Evolutionary conservation across 2,888 invertebrate genomes (phyloP).

Genomic region (Drosophila imparisetae): DNA sequence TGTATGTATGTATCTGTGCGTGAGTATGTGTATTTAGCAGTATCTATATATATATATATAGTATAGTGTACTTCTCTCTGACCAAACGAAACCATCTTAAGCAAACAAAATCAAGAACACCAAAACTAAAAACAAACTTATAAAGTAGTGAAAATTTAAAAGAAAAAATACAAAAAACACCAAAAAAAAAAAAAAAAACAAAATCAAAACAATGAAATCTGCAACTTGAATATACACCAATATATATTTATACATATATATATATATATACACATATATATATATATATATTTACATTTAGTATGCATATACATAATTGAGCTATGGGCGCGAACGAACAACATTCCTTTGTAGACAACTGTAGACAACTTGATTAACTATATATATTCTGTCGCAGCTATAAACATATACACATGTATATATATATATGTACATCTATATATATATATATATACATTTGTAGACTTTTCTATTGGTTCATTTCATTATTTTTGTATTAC

Average conservation of each 20-base stretch:
- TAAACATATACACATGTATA: not conserved
- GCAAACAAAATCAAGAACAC: conserved; percentile 9
- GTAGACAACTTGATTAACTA: not conserved
- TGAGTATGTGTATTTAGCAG: conserved; percentile 2
- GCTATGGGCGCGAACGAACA: conserved; percentile 1
- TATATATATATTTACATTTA: conserved; percentile 3
- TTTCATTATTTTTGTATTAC: not conserved
- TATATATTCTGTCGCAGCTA: not conserved
- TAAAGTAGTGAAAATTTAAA: conserved; percentile 2
- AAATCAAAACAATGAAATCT: not conserved
- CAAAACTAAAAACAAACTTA: conserved; percentile 1
- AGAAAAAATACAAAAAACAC: not conserved
- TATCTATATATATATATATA: not conserved
- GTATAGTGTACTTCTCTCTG: conserved; percentile 27
- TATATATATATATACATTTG: not conserved
- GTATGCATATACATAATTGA: not conserved
- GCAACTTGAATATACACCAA: not conserved
- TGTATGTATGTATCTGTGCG: conserved; percentile 6
- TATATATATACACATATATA: not conserved
- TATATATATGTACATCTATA: not conserved
- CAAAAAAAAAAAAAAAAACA: not conserved
- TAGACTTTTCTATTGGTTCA: not conserved
- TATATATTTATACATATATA: not conserved
- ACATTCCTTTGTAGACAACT: conserved; percentile 17
- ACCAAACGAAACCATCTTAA: conserved; percentile 41